A percentile compares a stretch with the other conserved stretches of the same genome.
Evolutionary conservation across 1,140 invertebrate genomes (phyloP).

Genomic region (Trichogramma pretiosum): DNA sequence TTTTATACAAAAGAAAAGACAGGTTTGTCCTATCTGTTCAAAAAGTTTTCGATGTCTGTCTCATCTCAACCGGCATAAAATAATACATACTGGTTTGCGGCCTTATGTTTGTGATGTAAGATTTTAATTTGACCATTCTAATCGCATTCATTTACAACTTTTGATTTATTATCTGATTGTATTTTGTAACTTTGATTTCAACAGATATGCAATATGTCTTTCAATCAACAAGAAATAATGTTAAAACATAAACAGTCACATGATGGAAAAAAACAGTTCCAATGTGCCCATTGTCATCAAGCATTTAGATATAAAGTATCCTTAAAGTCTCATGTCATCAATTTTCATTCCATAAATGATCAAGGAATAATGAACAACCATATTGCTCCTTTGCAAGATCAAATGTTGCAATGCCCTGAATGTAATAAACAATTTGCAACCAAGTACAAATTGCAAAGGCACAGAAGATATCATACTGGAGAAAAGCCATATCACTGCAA

Average conservation of each 20-base stretch:
- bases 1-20: constrained; percentile 23
- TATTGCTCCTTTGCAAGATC: constrained; percentile 19
- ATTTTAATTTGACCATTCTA: constrained; percentile 15
- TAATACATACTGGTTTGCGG: constrained; percentile 36
- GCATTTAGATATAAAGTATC: constrained; percentile 41
- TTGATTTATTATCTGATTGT: constrained; percentile 28
- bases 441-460: constrained; percentile 42
- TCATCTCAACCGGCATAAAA: constrained; percentile 39
- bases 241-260: constrained; percentile 49
- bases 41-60: constrained; percentile 38
- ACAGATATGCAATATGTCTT: constrained; percentile 49
- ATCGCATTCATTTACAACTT: background rate
- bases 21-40: constrained; percentile 31
- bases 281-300: constrained; percentile 51
- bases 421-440: constrained; percentile 46
- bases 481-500: constrained; percentile 47
- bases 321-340: constrained; percentile 40
- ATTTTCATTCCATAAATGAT: constrained; percentile 31
- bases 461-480: constrained; percentile 46
- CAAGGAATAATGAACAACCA: constrained; percentile 16
- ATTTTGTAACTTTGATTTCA: too few relatives aligned
- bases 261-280: constrained; percentile 45
- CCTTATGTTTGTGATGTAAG: constrained; percentile 37
- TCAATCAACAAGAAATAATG: constrained; percentile 52
- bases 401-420: constrained; percentile 29